phyloP scores from a whole-genome alignment of 2,888 invertebrate species.

The Selenia dentaria region DNA sequence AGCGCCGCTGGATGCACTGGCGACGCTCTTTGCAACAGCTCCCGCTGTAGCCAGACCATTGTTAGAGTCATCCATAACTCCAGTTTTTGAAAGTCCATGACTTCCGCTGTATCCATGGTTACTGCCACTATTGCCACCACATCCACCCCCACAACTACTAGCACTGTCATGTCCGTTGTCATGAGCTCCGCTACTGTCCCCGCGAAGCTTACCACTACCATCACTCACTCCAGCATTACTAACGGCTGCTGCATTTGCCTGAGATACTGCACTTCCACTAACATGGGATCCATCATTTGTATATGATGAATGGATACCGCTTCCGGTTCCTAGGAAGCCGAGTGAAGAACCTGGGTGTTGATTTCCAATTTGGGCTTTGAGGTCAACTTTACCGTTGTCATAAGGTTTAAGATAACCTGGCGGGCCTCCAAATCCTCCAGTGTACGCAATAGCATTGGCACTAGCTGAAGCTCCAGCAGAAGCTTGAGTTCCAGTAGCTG shows the following conservation, averaged over 20 bases:
- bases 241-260: constrained; percentile 48
- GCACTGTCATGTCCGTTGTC: constrained; percentile 13
- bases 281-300: constrained; percentile 26
- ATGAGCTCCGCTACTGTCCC: constrained; percentile 25
- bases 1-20: constrained; percentile 44
- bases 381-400: constrained; percentile 53
- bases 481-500: constrained; percentile 16
- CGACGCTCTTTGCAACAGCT: constrained; percentile 53
- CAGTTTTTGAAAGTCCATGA: constrained; percentile 26
- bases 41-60: constrained; percentile 28
- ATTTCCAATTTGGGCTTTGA: constrained; percentile 15
- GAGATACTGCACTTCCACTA: constrained; percentile 30
- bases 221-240: constrained; percentile 41
- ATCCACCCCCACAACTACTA: constrained; percentile 52
- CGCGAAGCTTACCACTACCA: neutral
- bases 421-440: constrained; percentile 75
- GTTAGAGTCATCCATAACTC: constrained; percentile 27
- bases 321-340: constrained; percentile 25
- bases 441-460: constrained; percentile 47
- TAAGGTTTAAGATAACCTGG: constrained; percentile 69
- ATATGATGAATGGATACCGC: constrained; percentile 21
- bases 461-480: constrained; percentile 23
- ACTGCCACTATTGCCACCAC: constrained; percentile 34
- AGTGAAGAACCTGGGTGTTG: constrained; percentile 25
- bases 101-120: constrained; percentile 29